These are phyloP conservation scores for Abrostola triplasia DNA, from an alignment of 2,888 invertebrate species.

Conservation along the genomic window DNA sequence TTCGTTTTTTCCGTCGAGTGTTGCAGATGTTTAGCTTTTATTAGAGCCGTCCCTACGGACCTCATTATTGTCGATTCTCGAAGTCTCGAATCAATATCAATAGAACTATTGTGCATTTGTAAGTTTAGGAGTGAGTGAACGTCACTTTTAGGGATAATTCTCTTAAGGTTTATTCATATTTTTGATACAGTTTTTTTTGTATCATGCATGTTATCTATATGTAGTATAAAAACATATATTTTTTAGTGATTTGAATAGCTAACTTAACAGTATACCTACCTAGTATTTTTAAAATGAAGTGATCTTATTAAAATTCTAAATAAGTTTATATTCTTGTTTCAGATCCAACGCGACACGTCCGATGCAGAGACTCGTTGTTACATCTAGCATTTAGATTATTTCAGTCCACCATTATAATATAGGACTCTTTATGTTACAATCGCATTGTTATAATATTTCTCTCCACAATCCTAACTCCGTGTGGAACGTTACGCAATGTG, in stretches of 20 bases:
- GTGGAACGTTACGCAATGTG: constrained; percentile 67
- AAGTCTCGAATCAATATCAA: constrained; percentile 39
- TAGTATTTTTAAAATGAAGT: neutral
- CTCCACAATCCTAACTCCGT: constrained; percentile 55
- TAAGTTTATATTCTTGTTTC: constrained; percentile 70
- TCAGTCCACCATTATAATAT: constrained; percentile 62
- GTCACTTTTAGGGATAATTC: constrained; percentile 17
- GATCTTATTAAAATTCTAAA: constrained; percentile 22
- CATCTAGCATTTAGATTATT: constrained; percentile 50
- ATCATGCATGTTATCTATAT: neutral
- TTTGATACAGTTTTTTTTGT: constrained; percentile 1
- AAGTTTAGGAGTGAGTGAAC: constrained; percentile 33
- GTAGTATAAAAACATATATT: neutral
- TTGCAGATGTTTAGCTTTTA: constrained; percentile 52
- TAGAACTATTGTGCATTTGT: constrained; percentile 40
- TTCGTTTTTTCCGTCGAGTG: constrained; percentile 51
- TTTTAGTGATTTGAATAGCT: neutral
- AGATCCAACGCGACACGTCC: constrained; percentile 75
- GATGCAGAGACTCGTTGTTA: constrained; percentile 63
- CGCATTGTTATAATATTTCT: constrained; percentile 50
- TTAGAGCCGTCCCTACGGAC: constrained; percentile 35
- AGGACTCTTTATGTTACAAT: constrained; percentile 71
- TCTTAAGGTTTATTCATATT: constrained; percentile 21
- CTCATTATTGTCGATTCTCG: constrained; percentile 51
- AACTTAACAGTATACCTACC: too few species aligned